These are phyloP conservation scores for Pteromalus puparum DNA, from an alignment of 1,140 invertebrate genomes.

Conservation along the genomic window DNA sequence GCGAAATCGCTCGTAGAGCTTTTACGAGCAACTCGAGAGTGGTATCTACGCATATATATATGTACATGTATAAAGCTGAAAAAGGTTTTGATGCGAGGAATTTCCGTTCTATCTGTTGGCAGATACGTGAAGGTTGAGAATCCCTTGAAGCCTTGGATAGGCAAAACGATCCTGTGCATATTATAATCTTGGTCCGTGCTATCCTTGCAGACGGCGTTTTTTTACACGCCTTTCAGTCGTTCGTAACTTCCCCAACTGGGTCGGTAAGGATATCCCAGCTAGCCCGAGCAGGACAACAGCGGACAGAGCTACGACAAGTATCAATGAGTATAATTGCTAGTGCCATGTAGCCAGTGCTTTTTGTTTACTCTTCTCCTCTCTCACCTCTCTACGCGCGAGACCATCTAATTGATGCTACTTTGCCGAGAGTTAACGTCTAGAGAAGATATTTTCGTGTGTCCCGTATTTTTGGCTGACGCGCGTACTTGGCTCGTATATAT, in stretches of 20 bases:
- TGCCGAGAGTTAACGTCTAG: no score
- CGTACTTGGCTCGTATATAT: no score
- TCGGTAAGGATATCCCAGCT: no score
- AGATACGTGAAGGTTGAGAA: slow-evolving; percentile 96
- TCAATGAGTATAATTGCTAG: slow-evolving; percentile 78
- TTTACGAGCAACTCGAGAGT: neutral
- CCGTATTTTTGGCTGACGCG: neutral
- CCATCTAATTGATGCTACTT: no score
- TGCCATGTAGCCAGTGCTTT: no score
- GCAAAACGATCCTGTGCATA: slow-evolving; percentile 86
- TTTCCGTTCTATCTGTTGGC: slow-evolving; percentile 52
- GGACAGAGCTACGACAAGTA: slow-evolving; percentile 85
- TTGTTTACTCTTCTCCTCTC: no score
- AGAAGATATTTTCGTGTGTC: slow-evolving; percentile 55
- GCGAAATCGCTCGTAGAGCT: neutral
- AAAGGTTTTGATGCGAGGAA: neutral
- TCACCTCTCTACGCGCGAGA: no score
- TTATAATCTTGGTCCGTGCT: no score
- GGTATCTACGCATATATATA: no score
- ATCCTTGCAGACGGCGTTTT: slow-evolving; percentile 89
- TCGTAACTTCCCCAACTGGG: slow-evolving; percentile 77
- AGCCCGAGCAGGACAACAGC: slow-evolving; percentile 85
- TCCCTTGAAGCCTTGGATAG: slow-evolving; percentile 89
- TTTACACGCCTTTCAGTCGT: slow-evolving; percentile 83
- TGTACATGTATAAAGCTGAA: no score